Percentiles rank a stretch among this genome's conserved stretches.
Evolutionary conservation across 2,888 invertebrate species (phyloP).

Genomic region (Eupeodes luniger): DNA sequence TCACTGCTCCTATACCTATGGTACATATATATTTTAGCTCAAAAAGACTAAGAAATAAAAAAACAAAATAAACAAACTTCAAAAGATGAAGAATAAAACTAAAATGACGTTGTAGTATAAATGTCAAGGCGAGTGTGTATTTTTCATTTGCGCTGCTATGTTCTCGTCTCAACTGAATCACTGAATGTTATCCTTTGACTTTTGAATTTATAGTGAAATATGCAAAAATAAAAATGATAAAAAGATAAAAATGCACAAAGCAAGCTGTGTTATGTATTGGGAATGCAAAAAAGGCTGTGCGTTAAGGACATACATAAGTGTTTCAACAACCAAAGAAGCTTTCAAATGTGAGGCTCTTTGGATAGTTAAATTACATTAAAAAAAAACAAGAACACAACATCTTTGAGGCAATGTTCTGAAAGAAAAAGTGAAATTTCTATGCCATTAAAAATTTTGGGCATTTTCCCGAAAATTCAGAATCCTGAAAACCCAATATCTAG

Average conservation of each 20-base stretch:
- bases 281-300: neutral
- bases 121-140: conserved; percentile 49
- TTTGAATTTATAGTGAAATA: neutral
- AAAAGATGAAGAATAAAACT: conserved; percentile 13
- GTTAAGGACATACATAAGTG: conserved; percentile 2
- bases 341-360: conserved; percentile 50
- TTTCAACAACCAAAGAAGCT: conserved; percentile 39
- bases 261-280: neutral
- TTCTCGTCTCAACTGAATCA: neutral
- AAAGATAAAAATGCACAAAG: conserved; percentile 50
- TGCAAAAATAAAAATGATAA: conserved; percentile 31
- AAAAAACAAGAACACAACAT: conserved; percentile 13
- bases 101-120: conserved; percentile 25
- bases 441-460: too few species aligned
- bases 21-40: neutral
- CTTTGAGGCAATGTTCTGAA: too few species aligned
- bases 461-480: too few species aligned
- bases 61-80: conserved; percentile 22
- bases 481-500: too few species aligned
- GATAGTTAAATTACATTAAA: conserved; percentile 59
- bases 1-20: too few species aligned
- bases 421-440: too few species aligned
- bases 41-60: conserved; percentile 21
- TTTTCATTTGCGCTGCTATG: conserved; percentile 1
- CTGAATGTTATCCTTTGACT: conserved; percentile 61